A percentile compares a stretch with the other conserved stretches of the same genome.
phyloP scores from a whole-genome alignment of 2,113 vertebrate genomes.

The Setophaga coronata region DNA sequence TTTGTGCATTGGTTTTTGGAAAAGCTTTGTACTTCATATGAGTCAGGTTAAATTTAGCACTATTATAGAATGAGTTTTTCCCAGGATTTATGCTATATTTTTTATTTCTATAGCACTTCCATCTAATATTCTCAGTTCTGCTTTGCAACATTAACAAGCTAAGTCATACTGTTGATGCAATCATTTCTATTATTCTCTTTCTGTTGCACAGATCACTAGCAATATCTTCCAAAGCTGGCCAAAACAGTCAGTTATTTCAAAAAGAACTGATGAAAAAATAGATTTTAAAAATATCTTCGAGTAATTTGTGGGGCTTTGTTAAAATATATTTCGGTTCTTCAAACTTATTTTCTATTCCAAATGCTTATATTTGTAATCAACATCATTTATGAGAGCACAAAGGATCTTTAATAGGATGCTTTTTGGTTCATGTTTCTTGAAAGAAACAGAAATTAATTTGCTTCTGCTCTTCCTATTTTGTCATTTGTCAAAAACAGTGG shows the following conservation, averaged over 20 bases:
- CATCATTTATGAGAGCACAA: background rate
- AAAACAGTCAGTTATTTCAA: background rate
- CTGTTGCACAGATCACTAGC: background rate
- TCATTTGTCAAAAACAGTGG: background rate
- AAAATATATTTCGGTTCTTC: background rate
- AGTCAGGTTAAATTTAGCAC: background rate
- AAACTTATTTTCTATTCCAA: background rate
- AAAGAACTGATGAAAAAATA: background rate
- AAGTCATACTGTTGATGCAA: background rate
- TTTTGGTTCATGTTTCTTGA: background rate
- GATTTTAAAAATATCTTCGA: background rate
- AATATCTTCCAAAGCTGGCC: background rate
- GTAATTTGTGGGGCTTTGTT: background rate
- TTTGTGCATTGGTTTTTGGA: background rate
- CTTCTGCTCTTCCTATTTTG: background rate
- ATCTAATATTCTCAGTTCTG: background rate
- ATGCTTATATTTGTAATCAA: background rate
- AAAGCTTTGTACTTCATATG: background rate
- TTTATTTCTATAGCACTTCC: background rate
- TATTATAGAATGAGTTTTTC: background rate
- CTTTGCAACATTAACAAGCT: background rate
- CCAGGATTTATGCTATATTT: background rate
- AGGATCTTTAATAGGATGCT: background rate
- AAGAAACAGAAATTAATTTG: background rate
- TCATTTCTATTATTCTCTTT: background rate